Evolutionary conservation across 2,113 vertebrate genomes (phyloP), one percentile per base, ranked within the genome.

Genomic region (Anguilla rostrata): DNA sequence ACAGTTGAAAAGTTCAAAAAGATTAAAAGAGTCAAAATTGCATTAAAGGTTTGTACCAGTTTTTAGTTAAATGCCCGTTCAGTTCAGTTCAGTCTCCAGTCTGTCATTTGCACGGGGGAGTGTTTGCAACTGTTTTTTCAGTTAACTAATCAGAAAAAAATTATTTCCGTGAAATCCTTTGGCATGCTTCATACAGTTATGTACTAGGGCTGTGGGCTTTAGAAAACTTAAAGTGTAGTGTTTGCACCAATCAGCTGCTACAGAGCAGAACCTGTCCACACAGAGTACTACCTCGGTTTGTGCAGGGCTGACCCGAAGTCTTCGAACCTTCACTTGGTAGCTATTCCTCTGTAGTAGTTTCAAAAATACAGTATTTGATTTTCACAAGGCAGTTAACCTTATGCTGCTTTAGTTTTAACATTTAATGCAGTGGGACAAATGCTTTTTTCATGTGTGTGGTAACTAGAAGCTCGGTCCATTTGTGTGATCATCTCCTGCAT

Each of bases 1-100:
- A 98, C 98, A 98, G 95, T 99, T 98, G 98, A 98, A 98, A 99
- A 98, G 97, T 97, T 99, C 97, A 99, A 99, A 99, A 99, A 99
- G 98, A 98, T 99, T 96, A 99, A 98, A 97, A 98, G 98, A 96
- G 97, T 99, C 97, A 99, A 98, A 98, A 98, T 99, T 98, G 98
- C 98, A 91, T 95, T 99, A 88, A 99, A 99, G 98, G 98, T 99
- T 98, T 97, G 98, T 99, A 99, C 98, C 96, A 96, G 94, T 97
- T 94, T 96, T 95, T 91, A 93, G 96, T 95, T 95, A 92, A 95
- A 92, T 92, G 92, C 95, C 92, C 93, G 90, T 93, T 95, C 92
- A 93, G 91, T 94, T 94, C 92, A 94, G 94, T 93, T 93, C 94
- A 91, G 93, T 94, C 87, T 93, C 90, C 92, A 91, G 92, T 95